Evolutionary conservation across 2,888 invertebrate species (phyloP).

Genomic region (Cheilosia grossa): DNA sequence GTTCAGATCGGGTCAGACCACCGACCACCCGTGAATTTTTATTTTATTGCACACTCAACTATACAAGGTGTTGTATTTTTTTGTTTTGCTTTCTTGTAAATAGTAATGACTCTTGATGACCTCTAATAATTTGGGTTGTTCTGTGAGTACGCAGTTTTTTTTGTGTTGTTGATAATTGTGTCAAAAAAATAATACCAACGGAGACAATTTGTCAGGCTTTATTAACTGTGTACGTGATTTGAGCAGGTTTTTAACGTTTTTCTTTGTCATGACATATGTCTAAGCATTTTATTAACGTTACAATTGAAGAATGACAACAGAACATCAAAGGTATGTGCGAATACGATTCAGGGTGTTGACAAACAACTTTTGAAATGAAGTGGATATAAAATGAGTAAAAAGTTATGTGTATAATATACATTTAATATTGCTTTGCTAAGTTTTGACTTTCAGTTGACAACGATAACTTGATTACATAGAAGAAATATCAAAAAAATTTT

Average conservation of each 20-base stretch:
- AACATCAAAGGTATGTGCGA: too few relatives aligned
- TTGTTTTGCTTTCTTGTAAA: constrained; percentile 54
- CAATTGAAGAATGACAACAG: too few relatives aligned
- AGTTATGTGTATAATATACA: too few relatives aligned
- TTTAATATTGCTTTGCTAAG: too few relatives aligned
- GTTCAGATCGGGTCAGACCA: constrained; percentile 48
- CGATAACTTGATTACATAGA: too few relatives aligned
- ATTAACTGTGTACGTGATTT: constrained; percentile 21
- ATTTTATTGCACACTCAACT: constrained; percentile 35
- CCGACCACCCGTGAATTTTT: constrained; percentile 57
- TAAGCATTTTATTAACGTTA: too few relatives aligned
- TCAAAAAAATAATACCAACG: constrained; percentile 8
- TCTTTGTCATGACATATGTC: not conserved
- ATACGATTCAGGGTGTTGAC: too few relatives aligned
- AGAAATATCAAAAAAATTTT: too few relatives aligned
- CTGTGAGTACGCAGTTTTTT: constrained; percentile 4
- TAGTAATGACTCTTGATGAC: constrained; percentile 46
- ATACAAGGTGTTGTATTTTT: constrained; percentile 45
- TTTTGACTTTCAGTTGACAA: too few relatives aligned
- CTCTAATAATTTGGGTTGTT: constrained; percentile 12
- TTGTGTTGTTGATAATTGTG: constrained; percentile 11
- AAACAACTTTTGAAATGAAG: too few relatives aligned
- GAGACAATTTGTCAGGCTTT: constrained; percentile 2
- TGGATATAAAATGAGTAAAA: too few relatives aligned
- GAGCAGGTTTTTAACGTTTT: not conserved